Evolutionary conservation across 2,888 invertebrate species (phyloP).

Genomic region (Lottia gigantea): DNA sequence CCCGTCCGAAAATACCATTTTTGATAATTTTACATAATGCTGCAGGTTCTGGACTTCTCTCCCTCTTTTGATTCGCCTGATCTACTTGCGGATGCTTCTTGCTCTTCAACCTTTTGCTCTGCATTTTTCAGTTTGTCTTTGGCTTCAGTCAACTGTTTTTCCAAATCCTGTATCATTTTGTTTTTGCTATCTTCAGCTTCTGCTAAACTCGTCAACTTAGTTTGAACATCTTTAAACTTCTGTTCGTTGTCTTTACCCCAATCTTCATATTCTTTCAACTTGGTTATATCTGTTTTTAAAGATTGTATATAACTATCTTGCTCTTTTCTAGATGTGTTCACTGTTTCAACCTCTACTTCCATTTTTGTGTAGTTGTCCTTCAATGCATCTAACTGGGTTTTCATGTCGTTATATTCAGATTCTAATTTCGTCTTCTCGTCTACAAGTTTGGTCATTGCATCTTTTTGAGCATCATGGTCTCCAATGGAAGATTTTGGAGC

Average conservation of each 20-base stretch:
- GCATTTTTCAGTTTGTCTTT: slow-evolving; percentile 15
- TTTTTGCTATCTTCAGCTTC: slow-evolving; percentile 26
- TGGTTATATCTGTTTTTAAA: slow-evolving; percentile 13
- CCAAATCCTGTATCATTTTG: slow-evolving; percentile 20
- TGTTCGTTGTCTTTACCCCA: slow-evolving; percentile 21
- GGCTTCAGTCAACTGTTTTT: slow-evolving; percentile 21
- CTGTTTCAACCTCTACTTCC: slow-evolving; percentile 5
- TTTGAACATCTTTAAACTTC: slow-evolving; percentile 27
- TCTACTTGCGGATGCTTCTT: background rate
- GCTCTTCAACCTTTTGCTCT: slow-evolving; percentile 11
- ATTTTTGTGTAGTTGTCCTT: slow-evolving; percentile 12
- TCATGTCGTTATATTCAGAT: slow-evolving; percentile 10
- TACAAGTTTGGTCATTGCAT: slow-evolving; percentile 17
- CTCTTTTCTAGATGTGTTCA: slow-evolving; percentile 12
- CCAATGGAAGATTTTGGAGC: slow-evolving; percentile 7
- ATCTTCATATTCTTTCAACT: slow-evolving; percentile 14
- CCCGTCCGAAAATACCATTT: background rate
- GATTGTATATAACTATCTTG: slow-evolving; percentile 8
- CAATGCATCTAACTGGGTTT: slow-evolving; percentile 9
- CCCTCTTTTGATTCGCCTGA: background rate
- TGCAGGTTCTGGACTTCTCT: slow-evolving; percentile 25
- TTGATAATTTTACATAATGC: slow-evolving; percentile 17
- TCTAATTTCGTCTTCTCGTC: slow-evolving; percentile 20
- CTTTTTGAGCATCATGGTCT: slow-evolving; percentile 20
- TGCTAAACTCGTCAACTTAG: slow-evolving; percentile 24